phyloP scores from a whole-genome alignment of 2,113 vertebrate species.

The Sminthopsis crassicaudata region DNA sequence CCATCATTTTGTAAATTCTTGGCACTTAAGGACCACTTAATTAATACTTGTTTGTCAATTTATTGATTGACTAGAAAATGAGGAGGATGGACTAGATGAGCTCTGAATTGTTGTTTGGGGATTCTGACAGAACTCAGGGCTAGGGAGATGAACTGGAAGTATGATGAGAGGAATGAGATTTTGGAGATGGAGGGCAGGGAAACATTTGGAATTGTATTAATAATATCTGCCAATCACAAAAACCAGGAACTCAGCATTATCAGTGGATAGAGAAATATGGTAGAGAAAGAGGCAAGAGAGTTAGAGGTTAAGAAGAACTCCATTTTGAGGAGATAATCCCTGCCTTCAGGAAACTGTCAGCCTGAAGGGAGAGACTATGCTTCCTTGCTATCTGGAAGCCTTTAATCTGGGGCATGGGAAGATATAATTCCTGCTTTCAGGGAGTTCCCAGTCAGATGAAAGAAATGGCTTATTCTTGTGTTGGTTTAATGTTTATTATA shows the following conservation, averaged over 20 bases:
- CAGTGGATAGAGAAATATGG: too few species aligned
- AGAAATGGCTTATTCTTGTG: neutral
- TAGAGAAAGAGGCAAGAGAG: neutral
- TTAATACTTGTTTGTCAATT: neutral
- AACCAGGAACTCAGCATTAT: neutral
- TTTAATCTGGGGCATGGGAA: neutral
- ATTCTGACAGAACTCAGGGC: neutral
- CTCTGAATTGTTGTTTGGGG: neutral
- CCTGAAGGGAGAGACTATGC: neutral
- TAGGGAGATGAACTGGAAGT: neutral
- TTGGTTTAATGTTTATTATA: neutral
- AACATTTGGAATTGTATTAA: neutral
- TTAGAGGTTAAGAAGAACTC: neutral
- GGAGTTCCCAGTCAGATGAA: neutral
- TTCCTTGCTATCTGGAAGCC: neutral
- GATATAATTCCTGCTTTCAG: neutral
- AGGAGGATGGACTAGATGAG: neutral
- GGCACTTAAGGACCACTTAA: neutral
- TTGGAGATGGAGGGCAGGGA: neutral
- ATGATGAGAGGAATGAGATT: neutral
- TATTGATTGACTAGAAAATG: neutral
- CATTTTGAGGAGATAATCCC: too few species aligned
- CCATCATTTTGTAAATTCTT: neutral
- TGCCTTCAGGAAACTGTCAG: neutral
- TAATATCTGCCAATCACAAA: too few species aligned